These are phyloP conservation scores for Anomalospiza imberbis DNA, from an alignment of 2,797 vertebrate species.

Conservation along the genomic window DNA sequence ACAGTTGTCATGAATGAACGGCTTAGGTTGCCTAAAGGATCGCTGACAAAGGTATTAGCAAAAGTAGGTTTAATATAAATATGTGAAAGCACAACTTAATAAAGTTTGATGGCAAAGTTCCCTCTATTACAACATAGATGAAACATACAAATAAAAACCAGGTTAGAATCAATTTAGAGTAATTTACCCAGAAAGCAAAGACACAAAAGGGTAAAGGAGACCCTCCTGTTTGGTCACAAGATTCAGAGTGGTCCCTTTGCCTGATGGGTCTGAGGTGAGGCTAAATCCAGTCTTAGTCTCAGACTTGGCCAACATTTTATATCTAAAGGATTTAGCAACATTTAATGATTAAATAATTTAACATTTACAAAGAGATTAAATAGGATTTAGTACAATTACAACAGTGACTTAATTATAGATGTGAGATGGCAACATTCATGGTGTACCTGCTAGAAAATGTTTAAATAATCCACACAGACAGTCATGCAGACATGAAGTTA, in stretches of 20 bases:
- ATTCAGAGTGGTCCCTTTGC: not conserved
- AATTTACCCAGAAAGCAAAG: not conserved
- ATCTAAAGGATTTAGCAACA: not conserved
- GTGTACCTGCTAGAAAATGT: not conserved
- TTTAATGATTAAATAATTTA: not conserved
- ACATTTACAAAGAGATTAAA: not conserved
- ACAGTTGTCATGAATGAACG: not conserved
- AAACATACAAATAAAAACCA: not conserved
- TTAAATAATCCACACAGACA: not conserved
- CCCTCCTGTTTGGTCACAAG: not conserved
- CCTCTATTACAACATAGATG: not conserved
- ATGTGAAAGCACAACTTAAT: not conserved
- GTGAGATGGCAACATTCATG: not conserved
- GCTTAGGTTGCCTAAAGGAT: not conserved
- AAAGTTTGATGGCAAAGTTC: not conserved
- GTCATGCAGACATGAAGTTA: not conserved
- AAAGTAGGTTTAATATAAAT: not conserved
- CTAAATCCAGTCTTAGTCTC: not conserved
- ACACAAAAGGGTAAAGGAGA: not conserved
- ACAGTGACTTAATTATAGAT: not conserved
- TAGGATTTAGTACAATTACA: not conserved
- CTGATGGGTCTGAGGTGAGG: not conserved
- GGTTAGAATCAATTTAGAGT: not conserved
- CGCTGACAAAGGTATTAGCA: not conserved
- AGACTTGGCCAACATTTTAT: not conserved